A percentile compares a stretch with the other conserved stretches of the same genome.
phyloP scores from a whole-genome alignment of 1,140 invertebrate species.

The Panonychus citri region DNA sequence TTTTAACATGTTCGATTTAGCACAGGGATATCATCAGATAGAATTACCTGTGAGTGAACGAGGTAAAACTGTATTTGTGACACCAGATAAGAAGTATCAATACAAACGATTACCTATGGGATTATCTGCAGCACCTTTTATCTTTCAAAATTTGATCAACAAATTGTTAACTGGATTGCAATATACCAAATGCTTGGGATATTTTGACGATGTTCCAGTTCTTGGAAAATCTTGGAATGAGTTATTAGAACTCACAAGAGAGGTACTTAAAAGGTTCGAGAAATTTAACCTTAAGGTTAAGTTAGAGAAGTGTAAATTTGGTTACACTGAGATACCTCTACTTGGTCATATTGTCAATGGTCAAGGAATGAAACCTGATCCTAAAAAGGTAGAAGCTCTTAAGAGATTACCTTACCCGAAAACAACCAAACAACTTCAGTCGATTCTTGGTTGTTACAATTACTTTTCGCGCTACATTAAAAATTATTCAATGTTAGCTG shows the following conservation, averaged over 20 bases:
- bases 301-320: not conserved
- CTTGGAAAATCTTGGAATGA: not conserved
- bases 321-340: not conserved
- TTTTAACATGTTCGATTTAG: slow-evolving; percentile 7
- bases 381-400: not conserved
- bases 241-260: not conserved
- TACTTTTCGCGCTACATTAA: slow-evolving; percentile 12
- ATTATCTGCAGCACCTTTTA: not conserved
- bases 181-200: not conserved
- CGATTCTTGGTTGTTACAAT: slow-evolving; percentile 7
- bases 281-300: not conserved
- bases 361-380: not conserved
- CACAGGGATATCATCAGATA: slow-evolving; percentile 10
- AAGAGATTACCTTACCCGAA: not conserved
- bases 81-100: slow-evolving; percentile 21
- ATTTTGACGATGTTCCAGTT: not conserved
- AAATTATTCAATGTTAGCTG: slow-evolving; percentile 18
- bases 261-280: not conserved
- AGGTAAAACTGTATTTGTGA: slow-evolving; percentile 22
- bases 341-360: not conserved
- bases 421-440: no score
- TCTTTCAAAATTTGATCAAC: not conserved
- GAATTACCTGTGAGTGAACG: not conserved
- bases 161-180: not conserved
- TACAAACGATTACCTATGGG: slow-evolving; percentile 12